Evolutionary conservation across 2,797 vertebrate genomes (phyloP).

Genomic region (Oceanodroma leucorhoa): DNA sequence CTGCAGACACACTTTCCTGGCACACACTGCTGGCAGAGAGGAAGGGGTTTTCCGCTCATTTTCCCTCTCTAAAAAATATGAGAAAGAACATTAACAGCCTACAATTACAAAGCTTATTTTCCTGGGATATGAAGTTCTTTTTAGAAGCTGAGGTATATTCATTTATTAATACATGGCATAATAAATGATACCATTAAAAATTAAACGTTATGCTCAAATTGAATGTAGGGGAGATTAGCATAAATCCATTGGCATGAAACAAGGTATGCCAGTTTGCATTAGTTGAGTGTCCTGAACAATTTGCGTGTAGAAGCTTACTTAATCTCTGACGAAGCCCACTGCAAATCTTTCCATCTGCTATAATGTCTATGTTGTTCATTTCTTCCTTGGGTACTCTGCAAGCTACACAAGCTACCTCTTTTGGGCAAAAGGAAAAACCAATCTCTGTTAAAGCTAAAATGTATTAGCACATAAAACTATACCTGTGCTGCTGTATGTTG

Average conservation of each 20-base stretch:
- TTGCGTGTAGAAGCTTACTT: neutral
- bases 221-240: neutral
- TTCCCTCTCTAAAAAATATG: neutral
- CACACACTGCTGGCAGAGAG: neutral
- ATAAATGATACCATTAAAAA: neutral
- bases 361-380: rapidly evolving
- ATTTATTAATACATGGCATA: neutral
- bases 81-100: neutral
- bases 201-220: neutral
- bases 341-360: neutral
- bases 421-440: neutral
- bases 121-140: neutral
- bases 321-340: neutral
- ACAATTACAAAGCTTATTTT: neutral
- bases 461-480: neutral
- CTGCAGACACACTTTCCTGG: neutral
- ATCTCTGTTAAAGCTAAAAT: neutral
- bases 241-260: neutral
- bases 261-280: neutral
- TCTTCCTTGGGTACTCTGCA: neutral
- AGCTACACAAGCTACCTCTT: neutral
- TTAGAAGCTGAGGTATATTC: neutral
- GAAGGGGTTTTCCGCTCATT: neutral
- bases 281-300: neutral
- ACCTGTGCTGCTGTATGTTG: neutral